Evolutionary conservation across 2,888 invertebrate species (phyloP), one percentile per base, ranked within the genome.

Genomic region (Cephus pulcher): DNA sequence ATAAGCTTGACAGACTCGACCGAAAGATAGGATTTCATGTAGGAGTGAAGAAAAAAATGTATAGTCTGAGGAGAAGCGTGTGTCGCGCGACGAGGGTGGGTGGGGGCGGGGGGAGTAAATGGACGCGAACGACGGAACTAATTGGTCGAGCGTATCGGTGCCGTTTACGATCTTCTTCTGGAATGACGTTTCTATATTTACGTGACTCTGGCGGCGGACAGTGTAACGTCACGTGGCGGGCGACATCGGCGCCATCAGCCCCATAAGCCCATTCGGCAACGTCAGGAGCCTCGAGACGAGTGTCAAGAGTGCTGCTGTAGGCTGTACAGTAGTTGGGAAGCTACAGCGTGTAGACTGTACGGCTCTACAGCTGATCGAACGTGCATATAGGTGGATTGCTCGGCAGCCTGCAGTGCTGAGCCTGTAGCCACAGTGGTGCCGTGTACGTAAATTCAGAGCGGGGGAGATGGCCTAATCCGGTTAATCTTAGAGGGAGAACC

Each of bases 141-240:
- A 80, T 81, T 81, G 79, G 77, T 75, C 37, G 33, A 71, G 56
- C 56, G 56, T 56, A 56, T 56, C 56, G 56, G 56, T 56, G 56
- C 56, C 71, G 71, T 71, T 71, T 34, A 33, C 71, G 71, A 71
- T 71, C 34, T 71, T 71, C 71, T 34, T 34, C 71, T 71, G 33
- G 71, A 34, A 71, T 56, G 56, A 23, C 56, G 56, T 56, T 56
- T 56, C 56, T 56, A 56, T 56, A 56, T 56, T 56, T 56, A 56
- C 56, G 56, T 56, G 23, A 23, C 56, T 56, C 23, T 9, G 56
- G 56, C 9, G 56, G 23, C 56, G 56, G 23, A 23, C 56, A 23
- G 23, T 56, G 56, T 56, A 9, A 56, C 56, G 40, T 56, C 23
- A 56, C 56, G 56, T 23, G 56, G 2, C 56, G 23, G 9, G 23